Evolutionary conservation across 2,888 invertebrate genomes (phyloP), one percentile per base, ranked within the genome.

Genomic region (Elysia crispata): DNA sequence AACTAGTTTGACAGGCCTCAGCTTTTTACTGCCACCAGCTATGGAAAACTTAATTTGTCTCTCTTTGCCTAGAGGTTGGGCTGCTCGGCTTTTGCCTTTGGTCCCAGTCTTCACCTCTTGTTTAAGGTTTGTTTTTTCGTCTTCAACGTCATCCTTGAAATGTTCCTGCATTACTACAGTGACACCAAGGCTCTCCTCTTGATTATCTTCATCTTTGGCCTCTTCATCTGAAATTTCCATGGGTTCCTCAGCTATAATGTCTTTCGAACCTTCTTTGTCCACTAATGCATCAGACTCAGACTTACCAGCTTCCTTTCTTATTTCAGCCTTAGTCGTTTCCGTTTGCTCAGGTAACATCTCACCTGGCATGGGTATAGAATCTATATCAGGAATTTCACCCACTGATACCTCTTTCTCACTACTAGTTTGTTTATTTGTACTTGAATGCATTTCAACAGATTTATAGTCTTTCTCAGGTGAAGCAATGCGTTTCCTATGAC

Each of bases 11-110:
- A 41, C 28, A 20, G 70, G 66, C 23, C 77, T 77, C 33, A 77
- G 31, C 33, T 81, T 81, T 31, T 49, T 77, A 41, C 28, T 67
- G 13, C 33, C 25, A 23, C 80, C 76, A 15, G 31, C 8, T 0
- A 80, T 76, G 25, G 80, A 80, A 64, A 80, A 80, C 31, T 80
- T 80, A 5, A 80, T 76, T 31, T 80, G 80, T 23, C 73, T 75
- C 15, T 79, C 79, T 76, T 75, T 75, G 0, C 73, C 74, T 23
- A 31, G 50, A 1, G 70, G 23, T 8, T 60, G 20, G 8, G 77
- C 69, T 54, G 72, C 70, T 23, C 28, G 62, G 49, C 67, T 77
- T 13, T 66, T 30, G 20, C 1, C 8, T 11, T 11, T 54, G 1
- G 54, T 3, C 28, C 25, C 28, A 18, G 6, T 50, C 54, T 54